These are phyloP conservation scores for Dynastes grantii DNA, from an alignment of 2,888 invertebrate species.

Conservation along the genomic window DNA sequence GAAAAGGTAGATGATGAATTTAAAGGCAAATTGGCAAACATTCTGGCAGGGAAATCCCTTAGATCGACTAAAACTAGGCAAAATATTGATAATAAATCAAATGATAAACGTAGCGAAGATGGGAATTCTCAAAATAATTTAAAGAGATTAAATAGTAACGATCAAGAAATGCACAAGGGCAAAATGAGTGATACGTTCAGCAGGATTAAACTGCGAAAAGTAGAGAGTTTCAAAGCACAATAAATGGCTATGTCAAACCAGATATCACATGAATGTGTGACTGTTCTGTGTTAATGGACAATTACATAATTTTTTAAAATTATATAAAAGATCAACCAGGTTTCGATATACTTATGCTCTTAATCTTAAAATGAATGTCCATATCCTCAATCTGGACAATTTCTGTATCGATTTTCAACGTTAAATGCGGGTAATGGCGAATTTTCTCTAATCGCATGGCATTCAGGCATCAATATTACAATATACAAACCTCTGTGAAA, in stretches of 20 bases:
- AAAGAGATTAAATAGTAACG: constrained; percentile 13
- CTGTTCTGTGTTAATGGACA: too few species aligned
- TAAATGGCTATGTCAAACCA: background rate
- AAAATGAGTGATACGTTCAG: constrained; percentile 61
- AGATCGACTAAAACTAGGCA: constrained; percentile 45
- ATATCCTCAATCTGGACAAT: too few species aligned
- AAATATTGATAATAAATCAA: background rate
- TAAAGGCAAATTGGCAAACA: constrained; percentile 54
- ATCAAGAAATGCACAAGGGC: constrained; percentile 52
- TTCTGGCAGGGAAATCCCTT: constrained; percentile 49
- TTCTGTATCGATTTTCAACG: too few species aligned
- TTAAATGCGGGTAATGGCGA: too few species aligned
- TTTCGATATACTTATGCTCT: too few species aligned
- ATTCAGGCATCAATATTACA: too few species aligned
- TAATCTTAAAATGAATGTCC: too few species aligned
- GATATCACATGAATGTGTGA: too few species aligned
- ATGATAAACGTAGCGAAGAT: background rate
- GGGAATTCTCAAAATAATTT: background rate
- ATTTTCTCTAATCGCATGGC: too few species aligned
- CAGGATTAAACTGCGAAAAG: constrained; percentile 60
- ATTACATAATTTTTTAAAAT: too few species aligned
- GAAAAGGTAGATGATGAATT: constrained; percentile 48
- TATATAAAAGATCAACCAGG: too few species aligned
- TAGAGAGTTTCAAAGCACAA: constrained; percentile 53
- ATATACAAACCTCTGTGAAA: too few species aligned